These are phyloP conservation scores for Dicranocentrus wangi DNA, from an alignment of 2,888 invertebrate genomes.

Conservation along the genomic window DNA sequence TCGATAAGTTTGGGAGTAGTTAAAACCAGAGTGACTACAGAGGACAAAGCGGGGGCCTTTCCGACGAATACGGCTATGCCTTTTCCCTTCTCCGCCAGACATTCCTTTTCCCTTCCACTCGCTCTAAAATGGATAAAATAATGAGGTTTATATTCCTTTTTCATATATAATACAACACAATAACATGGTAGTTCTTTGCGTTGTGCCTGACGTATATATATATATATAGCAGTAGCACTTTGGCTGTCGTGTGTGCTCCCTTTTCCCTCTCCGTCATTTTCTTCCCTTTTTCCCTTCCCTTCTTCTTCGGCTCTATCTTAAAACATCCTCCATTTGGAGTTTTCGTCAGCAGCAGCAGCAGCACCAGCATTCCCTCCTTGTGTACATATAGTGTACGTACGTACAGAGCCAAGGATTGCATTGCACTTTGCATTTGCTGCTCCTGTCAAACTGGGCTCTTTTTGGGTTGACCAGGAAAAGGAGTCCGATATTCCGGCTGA, in stretches of 20 bases:
- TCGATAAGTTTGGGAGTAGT: slow-evolving; percentile 57
- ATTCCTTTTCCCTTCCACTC: slow-evolving; percentile 26
- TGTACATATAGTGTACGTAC: slow-evolving; percentile 21
- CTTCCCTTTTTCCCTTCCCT: slow-evolving; percentile 38
- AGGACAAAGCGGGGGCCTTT: slow-evolving; percentile 64
- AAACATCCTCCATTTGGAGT: no score
- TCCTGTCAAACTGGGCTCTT: slow-evolving; percentile 35
- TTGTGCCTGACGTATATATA: no score
- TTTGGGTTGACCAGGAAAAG: slow-evolving; percentile 47
- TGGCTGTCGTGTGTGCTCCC: slow-evolving; percentile 33
- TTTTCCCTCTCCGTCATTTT: slow-evolving; percentile 44
- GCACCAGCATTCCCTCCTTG: no score
- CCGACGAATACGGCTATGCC: slow-evolving; percentile 10
- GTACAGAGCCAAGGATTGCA: slow-evolving; percentile 33
- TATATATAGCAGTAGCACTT: no score
- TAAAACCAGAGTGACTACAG: slow-evolving; percentile 61
- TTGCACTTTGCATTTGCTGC: no score
- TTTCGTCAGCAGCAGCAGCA: no score
- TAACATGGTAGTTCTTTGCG: no score
- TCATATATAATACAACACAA: no score
- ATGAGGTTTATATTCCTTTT: slow-evolving; percentile 20
- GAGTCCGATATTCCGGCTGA: slow-evolving; percentile 53
- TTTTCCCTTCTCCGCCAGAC: neutral
- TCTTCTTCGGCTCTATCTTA: neutral
- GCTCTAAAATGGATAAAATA: slow-evolving; percentile 13